phyloP scores from a whole-genome alignment of 2,888 invertebrate genomes.

The Xestia sexstrigata region DNA sequence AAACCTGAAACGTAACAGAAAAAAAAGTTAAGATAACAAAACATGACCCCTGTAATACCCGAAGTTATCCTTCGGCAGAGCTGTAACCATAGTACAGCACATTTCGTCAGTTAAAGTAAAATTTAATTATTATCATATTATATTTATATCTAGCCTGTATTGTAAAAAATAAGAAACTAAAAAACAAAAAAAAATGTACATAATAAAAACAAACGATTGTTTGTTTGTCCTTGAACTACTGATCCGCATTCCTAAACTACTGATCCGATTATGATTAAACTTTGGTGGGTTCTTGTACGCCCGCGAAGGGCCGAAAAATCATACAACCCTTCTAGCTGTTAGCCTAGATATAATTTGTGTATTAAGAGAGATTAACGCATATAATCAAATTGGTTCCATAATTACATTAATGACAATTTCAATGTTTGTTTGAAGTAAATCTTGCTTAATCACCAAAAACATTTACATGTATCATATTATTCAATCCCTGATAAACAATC shows the following conservation, averaged over 20 bases:
- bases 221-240: background rate
- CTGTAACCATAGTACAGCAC: no score
- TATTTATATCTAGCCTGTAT: no score
- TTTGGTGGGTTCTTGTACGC: background rate
- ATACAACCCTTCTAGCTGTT: background rate
- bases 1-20: constrained; percentile 89
- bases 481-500: constrained; percentile 8
- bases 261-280: background rate
- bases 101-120: background rate
- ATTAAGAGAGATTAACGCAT: background rate
- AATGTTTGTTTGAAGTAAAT: background rate
- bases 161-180: no score
- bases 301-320: background rate
- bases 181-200: no score
- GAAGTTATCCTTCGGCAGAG: no score
- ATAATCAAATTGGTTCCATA: background rate
- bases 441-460: background rate
- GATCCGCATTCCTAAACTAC: background rate
- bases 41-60: no score
- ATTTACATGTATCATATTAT: background rate
- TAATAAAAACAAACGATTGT: background rate
- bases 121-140: no score
- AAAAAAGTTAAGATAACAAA: background rate
- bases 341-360: background rate
- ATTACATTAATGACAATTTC: background rate